These are phyloP conservation scores for Pseudocheirus occidentalis DNA, from an alignment of 2,797 vertebrate species.

Conservation along the genomic window DNA sequence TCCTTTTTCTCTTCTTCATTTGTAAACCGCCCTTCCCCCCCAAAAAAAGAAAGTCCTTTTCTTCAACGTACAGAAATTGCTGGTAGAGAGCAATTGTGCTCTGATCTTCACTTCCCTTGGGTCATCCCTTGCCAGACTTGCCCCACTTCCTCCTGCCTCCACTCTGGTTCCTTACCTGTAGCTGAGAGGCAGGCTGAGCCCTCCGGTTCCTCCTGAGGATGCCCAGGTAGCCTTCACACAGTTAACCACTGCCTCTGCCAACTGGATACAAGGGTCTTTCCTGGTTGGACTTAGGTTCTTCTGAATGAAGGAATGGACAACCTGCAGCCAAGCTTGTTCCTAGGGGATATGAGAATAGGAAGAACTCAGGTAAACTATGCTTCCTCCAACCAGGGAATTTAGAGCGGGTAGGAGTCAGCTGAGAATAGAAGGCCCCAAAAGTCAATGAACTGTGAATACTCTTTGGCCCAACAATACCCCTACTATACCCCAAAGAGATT, in stretches of 20 bases:
- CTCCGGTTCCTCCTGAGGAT: constrained; percentile 54
- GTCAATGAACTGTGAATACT: neutral
- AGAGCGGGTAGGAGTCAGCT: constrained; percentile 1
- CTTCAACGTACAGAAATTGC: neutral
- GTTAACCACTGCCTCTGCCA: constrained; percentile 76
- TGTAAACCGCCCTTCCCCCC: neutral
- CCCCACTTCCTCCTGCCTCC: neutral
- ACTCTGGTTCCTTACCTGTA: constrained; percentile 78
- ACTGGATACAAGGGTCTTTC: constrained; percentile 49
- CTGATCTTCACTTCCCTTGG: neutral
- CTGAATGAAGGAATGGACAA: constrained; percentile 80
- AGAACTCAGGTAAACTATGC: constrained; percentile 23
- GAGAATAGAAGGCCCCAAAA: neutral
- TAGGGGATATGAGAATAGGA: constrained; percentile 67
- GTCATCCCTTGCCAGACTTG: neutral
- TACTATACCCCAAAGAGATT: neutral
- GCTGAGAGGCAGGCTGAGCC: constrained; percentile 77
- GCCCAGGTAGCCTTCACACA: constrained; percentile 74
- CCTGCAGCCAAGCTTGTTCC: constrained; percentile 86
- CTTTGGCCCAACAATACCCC: neutral
- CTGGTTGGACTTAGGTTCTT: constrained; percentile 66
- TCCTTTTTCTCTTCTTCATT: neutral
- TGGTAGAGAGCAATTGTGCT: neutral
- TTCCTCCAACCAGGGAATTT: neutral
- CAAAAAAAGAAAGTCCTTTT: neutral